Conservation (phyloP, 1,140 invertebrate species). For the Ooceraea biroi region DNA sequence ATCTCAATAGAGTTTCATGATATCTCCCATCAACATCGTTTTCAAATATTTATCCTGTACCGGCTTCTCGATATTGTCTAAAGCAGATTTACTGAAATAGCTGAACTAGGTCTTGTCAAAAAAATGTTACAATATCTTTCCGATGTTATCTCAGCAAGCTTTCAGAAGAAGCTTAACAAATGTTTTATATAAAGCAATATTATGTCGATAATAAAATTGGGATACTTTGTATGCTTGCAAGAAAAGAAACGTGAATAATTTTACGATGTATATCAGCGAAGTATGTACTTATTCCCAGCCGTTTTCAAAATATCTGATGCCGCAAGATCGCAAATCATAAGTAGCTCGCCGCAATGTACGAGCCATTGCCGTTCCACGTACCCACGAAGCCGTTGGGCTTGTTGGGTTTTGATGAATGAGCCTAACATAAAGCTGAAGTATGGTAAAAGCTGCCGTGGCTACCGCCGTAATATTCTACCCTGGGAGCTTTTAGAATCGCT, state of each 20-base stretch:
- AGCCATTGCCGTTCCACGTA: constrained; percentile 68
- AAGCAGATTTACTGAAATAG: too few relatives aligned
- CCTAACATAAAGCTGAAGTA: constrained; percentile 80
- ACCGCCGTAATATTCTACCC: constrained; percentile 77
- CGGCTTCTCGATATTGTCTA: too few relatives aligned
- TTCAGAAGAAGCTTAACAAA: too few relatives aligned
- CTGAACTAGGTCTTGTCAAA: too few relatives aligned
- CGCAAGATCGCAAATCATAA: constrained; percentile 72
- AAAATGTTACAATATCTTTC: too few relatives aligned
- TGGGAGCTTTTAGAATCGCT: constrained; percentile 79
- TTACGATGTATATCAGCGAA: constrained; percentile 11
- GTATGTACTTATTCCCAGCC: neutral
- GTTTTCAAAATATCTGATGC: constrained; percentile 59
- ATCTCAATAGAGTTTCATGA: neutral
- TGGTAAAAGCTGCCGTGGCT: constrained; percentile 77
- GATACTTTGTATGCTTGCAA: neutral
- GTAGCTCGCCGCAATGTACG: constrained; percentile 63
- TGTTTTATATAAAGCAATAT: neutral
- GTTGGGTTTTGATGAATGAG: constrained; percentile 79
- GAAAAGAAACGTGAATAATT: constrained; percentile 27
- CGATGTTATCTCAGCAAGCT: neutral
- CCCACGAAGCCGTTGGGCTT: constrained; percentile 71
- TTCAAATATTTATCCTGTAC: neutral
- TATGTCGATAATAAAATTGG: neutral
- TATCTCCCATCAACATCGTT: neutral